Conservation (phyloP, 2,888 invertebrate genomes). For the Phasia obesa region DNA sequence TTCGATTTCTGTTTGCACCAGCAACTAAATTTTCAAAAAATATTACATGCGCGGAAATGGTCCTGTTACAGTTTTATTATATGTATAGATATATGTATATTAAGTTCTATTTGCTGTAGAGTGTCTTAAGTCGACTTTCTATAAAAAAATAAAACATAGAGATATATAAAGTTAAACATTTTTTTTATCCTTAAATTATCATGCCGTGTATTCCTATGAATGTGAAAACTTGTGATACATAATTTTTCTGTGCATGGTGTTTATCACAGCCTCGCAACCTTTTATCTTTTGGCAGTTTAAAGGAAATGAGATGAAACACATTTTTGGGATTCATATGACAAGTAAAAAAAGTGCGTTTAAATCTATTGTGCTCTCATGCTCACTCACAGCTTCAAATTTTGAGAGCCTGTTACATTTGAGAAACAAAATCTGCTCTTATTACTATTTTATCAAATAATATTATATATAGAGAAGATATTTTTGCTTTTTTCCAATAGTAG, state of each 20-base stretch:
- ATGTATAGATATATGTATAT: no score
- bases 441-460: constrained; percentile 35
- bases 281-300: constrained; percentile 4
- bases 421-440: constrained; percentile 80
- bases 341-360: constrained; percentile 24
- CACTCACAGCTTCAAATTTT: constrained; percentile 62
- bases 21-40: no score
- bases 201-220: not conserved
- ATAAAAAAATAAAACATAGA: no score
- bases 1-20: no score
- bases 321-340: constrained; percentile 10
- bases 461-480: constrained; percentile 8
- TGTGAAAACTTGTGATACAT: not conserved
- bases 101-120: no score
- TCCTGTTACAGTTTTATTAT: no score
- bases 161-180: not conserved
- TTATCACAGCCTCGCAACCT: constrained; percentile 11
- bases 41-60: no score
- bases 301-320: not conserved
- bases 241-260: not conserved
- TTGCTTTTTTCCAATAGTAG: constrained; percentile 42
- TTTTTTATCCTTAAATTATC: not conserved
- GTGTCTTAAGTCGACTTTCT: no score
- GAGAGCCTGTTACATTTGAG: constrained; percentile 79
- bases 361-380: not conserved